Evolutionary conservation across 37 sponge, comb jelly and placozoan species (phyloP), one percentile per base, ranked within the genome.

Genomic region (Aplysina aerophoba): DNA sequence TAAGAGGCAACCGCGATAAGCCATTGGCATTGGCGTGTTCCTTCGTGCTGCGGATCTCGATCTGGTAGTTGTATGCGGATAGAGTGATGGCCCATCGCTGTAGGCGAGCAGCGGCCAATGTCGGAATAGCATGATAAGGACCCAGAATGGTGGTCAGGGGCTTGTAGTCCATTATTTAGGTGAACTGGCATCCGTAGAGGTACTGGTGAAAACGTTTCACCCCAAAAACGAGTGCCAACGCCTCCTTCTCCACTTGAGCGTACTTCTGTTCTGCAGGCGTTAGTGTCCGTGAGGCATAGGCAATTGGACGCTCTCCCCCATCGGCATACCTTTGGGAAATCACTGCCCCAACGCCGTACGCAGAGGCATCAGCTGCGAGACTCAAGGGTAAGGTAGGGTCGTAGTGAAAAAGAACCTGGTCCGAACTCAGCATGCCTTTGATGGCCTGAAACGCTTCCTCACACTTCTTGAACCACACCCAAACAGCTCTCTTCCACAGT

Each of bases 261-360:
- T 80, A 80, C 31, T 80, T 54, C 58, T 33, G 28, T 21, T 80
- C 58, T 15, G 11, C 54, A 14, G 15, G 15, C 21, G 60, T n/a
- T n/a, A 73, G 41, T 73, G 74, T 73, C 38, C 40, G 22, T 31
- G 86, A 73, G 22, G 80, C 84, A 83, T 57, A 90, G 28, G 38
- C 63, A 25, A 87, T 79, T 15, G 89, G 81, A 12, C 64, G 59
- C 27, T 82, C 83, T 39, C 73, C 28, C 34, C 80, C 79, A 35
- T 89, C 78, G 14, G 74, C 38, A 31, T 34, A 73, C 59, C 13
- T 24, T 35, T 75, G 86, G 8, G 86, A 75, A 27, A 85, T 31
- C 36, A 85, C 79, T 4, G 79, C 73, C 21, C 86, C 86, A 4
- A 85, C 24, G 6, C 77, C 86, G 55, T 85, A 59, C 2, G 78